Evolutionary conservation across 2,888 invertebrate species (phyloP), one percentile per base, ranked within the genome.

Genomic region (Magallana nippona): DNA sequence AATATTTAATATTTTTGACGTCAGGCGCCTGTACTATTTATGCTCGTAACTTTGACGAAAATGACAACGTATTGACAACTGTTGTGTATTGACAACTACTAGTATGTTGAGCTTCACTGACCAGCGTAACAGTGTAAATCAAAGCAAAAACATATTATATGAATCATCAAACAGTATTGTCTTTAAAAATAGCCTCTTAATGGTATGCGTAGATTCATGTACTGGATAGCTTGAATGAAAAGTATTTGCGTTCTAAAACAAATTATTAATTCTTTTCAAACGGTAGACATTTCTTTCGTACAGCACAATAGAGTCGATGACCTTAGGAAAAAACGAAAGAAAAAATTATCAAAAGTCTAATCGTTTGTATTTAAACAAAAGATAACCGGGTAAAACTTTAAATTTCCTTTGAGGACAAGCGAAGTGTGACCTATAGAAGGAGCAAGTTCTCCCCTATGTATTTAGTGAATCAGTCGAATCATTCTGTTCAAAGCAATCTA

Each of bases 331-430:
- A 71, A 71, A 71, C 13, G 22, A 32, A 32, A 44, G 44, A 8
- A 71, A 71, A 71, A 60, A 27, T 32, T 27, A 71, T 71, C 32
- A 71, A 27, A 71, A 71, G 71, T 71, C 71, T 71, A 71, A 71
- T 71, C 71, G 71, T 71, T 71, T 71, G 32, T 71, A 71, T 71
- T 71, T 71, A 71, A 71, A 71, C 71, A 71, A 71, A 27, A 71
- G 71, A 71, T 71, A 71, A 71, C 22, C 22, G 2, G 13, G 71
- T 71, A 71, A 71, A 71, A 32, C 71, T 71, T 71, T 71, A 71
- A 71, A 71, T 71, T 71, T 44, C 44, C 32, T 22, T 71, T 71
- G 71, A 71, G 71, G 71, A 15, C 71, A 71, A 71, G 71, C 32
- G 71, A 27, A 71, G 71, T 71, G 71, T 71, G 27, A 71, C 71